Base-by-base conservation (phyloP, 1,140 invertebrate species). In the Caenorhabditis latens region DNA sequence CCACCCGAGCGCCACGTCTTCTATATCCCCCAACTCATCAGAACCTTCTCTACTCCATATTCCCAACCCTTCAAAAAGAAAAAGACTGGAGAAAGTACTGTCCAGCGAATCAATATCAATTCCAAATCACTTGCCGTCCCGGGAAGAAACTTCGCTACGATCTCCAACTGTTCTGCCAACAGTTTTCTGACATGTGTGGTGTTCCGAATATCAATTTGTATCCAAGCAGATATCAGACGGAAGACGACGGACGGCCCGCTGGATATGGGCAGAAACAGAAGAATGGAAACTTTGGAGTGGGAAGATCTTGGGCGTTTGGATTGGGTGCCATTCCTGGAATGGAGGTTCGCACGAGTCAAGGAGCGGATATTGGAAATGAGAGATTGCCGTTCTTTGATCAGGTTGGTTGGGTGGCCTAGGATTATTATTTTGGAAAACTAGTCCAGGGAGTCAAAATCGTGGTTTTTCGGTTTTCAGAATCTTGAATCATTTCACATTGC, bases 181-280 rank as follows among this genome's bases (percentile, higher is more conserved):
- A 90, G 32, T 90, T 90, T 46, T 87, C 90, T 16, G 84, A 87
- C 14, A 87, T 67, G 46, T 90, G 90, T 71, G 90, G 90, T 53
- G 88, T 90, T 0, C 90, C 90, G 16, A 90, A 90, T 55, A 88
- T 90, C 43, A 89, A 89, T 58, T 50, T 87, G 53, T 90, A 85
- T 75, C 87, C 90, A 0, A 87, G 84, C 40, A 58, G 86, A 19
- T 63, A 86, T 50, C 53, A 53, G 14, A 46, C 61, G 21, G 65
- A 40, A 42, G 58, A 87, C 63, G 87, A 87, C n/a, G 89, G 85
- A 14, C 58, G 87, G 14, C 90, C 89, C 0, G 83, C 67, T 24
- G 90, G 90, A 5, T 90, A 90, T 40, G 90, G 90, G 19, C 90
- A 90, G 83, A 90, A 90, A 50, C 90, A 90, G 67, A 75, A 90